phyloP scores from a whole-genome alignment of 1,140 invertebrate genomes.

The Brachionus manjavacas region DNA sequence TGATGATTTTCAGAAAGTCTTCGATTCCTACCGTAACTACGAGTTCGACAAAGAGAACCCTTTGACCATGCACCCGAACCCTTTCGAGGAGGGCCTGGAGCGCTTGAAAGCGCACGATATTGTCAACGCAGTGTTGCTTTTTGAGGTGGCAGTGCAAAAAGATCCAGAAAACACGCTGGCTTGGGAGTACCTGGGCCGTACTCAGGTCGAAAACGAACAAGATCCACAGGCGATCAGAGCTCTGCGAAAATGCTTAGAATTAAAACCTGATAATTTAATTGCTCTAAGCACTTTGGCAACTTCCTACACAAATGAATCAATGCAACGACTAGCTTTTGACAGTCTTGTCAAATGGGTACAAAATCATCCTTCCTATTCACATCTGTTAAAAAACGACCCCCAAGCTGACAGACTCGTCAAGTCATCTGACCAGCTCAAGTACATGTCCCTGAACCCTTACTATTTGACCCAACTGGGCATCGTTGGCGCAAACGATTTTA shows the following conservation, averaged over 20 bases:
- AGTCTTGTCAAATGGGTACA: conserved; percentile 71
- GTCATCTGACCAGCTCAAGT: not conserved
- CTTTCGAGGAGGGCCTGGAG: conserved; percentile 77
- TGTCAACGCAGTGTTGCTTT: conserved; percentile 87
- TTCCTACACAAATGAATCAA: conserved; percentile 86
- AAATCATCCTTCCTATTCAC: conserved; percentile 74
- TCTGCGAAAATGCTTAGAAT: conserved; percentile 68
- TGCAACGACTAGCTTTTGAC: conserved; percentile 61
- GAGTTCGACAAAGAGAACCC: conserved; percentile 79
- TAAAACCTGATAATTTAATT: conserved; percentile 74
- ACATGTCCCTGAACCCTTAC: not conserved
- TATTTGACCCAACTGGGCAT: conserved; percentile 20
- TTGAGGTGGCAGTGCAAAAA: conserved; percentile 88
- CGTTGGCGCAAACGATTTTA: not conserved
- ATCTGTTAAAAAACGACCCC: conserved; percentile 61
- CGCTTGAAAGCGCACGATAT: conserved; percentile 79
- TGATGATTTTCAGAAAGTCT: conserved; percentile 33
- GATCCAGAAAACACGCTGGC: conserved; percentile 67
- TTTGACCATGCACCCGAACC: conserved; percentile 69
- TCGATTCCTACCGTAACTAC: conserved; percentile 59
- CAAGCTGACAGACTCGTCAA: conserved; percentile 46
- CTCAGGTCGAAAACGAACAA: conserved; percentile 87
- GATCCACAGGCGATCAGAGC: conserved; percentile 82
- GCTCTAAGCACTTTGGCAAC: conserved; percentile 85
- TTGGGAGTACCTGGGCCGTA: conserved; percentile 65